phyloP scores from a whole-genome alignment of 2,888 invertebrate species.

The Oasisia sp. region DNA sequence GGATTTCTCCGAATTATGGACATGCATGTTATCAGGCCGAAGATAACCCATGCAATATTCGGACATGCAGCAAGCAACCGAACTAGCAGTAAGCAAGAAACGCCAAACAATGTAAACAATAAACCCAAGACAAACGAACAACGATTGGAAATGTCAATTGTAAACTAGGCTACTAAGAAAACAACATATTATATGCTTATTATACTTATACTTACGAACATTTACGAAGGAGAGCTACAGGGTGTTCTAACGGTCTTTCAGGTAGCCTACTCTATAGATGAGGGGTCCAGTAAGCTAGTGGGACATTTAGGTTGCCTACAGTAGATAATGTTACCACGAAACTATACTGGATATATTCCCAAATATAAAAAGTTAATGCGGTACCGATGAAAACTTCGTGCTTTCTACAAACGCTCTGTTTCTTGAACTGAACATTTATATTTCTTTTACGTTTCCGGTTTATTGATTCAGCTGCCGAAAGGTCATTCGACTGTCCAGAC shows the following conservation, averaged over 20 bases:
- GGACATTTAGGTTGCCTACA: not conserved
- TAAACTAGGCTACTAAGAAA: not conserved
- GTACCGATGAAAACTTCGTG: not conserved
- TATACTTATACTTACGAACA: too few relatives aligned
- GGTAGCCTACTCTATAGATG: not conserved
- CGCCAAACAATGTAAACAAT: not conserved
- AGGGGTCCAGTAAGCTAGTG: not conserved
- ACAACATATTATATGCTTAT: not conserved
- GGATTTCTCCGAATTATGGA: not conserved
- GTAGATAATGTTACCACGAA: not conserved
- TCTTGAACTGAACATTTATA: conserved; percentile 9
- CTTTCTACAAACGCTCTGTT: not conserved
- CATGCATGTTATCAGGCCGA: not conserved
- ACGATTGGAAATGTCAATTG: not conserved
- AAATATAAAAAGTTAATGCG: not conserved
- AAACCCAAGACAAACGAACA: not conserved
- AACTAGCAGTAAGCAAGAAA: not conserved
- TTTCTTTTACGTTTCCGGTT: not conserved
- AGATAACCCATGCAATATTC: not conserved
- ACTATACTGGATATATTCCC: not conserved
- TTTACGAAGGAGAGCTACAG: too few relatives aligned
- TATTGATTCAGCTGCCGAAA: not conserved
- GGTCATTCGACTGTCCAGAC: not conserved
- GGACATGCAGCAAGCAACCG: not conserved
- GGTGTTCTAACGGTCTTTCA: too few relatives aligned